A percentile compares a stretch with the other conserved stretches of the same genome.
Conservation (phyloP, 2,797 vertebrate species). For the Semaprochilodus insignis region DNA sequence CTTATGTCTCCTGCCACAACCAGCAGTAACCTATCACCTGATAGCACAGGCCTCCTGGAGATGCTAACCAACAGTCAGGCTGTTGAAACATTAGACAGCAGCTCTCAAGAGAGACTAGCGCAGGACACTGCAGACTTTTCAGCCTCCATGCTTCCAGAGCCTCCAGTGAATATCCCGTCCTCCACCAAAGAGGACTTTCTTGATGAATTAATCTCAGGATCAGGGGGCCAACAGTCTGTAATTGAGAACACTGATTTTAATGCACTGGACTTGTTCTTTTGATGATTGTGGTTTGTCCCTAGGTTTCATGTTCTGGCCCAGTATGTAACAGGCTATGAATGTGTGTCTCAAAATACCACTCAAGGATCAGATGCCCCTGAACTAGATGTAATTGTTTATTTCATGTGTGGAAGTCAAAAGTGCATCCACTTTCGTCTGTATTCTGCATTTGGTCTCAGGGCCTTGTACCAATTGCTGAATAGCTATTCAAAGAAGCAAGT, state of each 20-base stretch:
- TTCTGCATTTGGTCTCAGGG: background rate
- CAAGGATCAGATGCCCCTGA: background rate
- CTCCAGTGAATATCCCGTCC: slow-evolving; percentile 51
- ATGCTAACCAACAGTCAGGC: slow-evolving; percentile 59
- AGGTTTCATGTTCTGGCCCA: background rate
- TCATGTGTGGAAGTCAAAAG: background rate
- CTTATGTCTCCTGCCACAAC: slow-evolving; percentile 83
- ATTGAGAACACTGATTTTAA: slow-evolving; percentile 79
- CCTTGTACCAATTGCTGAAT: too few relatives aligned
- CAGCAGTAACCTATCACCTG: slow-evolving; percentile 75
- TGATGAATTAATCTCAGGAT: slow-evolving; percentile 83
- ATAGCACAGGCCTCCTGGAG: slow-evolving; percentile 78
- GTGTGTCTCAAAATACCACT: background rate
- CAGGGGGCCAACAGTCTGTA: slow-evolving; percentile 67
- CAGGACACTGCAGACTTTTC: slow-evolving; percentile 36
- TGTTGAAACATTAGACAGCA: slow-evolving; percentile 2
- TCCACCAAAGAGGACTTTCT: slow-evolving; percentile 76
- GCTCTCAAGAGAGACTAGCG: slow-evolving; percentile 56
- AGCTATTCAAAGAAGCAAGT: too few relatives aligned
- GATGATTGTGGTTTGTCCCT: slow-evolving; percentile 2
- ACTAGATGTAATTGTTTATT: background rate
- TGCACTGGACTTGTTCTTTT: slow-evolving; percentile 85
- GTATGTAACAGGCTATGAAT: background rate
- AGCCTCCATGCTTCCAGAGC: slow-evolving; percentile 14
- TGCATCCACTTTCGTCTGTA: background rate